Conservation (phyloP, 2,113 vertebrate species). For the Corvus cornix region DNA sequence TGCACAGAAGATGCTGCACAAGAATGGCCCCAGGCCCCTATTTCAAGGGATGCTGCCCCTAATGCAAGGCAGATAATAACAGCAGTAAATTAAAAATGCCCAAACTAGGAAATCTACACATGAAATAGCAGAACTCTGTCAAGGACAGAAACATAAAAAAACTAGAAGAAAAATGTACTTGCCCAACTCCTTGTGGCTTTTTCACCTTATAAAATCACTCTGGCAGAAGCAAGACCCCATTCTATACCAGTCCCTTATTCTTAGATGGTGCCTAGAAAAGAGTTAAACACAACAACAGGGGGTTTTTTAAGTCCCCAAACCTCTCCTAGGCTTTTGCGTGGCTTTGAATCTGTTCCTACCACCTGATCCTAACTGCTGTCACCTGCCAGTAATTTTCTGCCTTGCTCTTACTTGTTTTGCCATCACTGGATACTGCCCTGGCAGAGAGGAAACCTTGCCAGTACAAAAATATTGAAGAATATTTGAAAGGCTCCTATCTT, state of each 20-base stretch:
- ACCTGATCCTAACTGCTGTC: neutral
- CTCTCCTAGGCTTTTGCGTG: neutral
- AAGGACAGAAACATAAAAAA: neutral
- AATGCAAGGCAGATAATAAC: neutral
- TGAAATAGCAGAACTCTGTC: neutral
- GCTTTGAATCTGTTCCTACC: neutral
- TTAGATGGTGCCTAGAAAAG: neutral
- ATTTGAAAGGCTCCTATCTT: neutral
- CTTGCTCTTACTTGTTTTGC: neutral
- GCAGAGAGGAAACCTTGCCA: neutral
- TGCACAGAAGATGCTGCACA: neutral
- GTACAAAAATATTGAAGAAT: neutral
- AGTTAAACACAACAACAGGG: rapidly evolving
- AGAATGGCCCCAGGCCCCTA: rapidly evolving
- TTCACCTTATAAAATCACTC: neutral
- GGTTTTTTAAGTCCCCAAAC: neutral
- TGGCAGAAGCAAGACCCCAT: neutral
- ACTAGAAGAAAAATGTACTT: neutral
- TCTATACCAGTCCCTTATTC: rapidly evolving
- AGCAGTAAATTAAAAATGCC: neutral
- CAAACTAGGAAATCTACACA: neutral
- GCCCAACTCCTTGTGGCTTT: neutral
- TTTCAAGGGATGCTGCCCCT: neutral
- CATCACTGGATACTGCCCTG: neutral
- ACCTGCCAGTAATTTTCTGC: neutral